Evolutionary conservation across 1,140 invertebrate genomes (phyloP).

Genomic region (Drosophila tristis): DNA sequence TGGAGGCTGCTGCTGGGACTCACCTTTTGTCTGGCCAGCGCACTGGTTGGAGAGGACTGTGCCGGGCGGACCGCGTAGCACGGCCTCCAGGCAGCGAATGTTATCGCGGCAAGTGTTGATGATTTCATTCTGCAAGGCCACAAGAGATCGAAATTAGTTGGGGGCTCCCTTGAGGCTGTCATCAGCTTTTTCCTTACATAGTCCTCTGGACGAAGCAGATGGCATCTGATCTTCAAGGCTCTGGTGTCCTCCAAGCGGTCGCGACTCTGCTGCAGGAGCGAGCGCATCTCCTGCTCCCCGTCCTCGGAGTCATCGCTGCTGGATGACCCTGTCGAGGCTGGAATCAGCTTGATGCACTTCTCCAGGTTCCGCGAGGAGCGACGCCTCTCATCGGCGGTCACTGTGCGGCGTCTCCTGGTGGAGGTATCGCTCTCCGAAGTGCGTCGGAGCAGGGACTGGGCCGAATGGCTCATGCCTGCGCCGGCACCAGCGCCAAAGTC

Average conservation of each 20-base stretch:
- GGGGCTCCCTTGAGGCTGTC: no score
- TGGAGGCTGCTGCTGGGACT: constrained; percentile 62
- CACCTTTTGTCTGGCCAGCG: constrained; percentile 81
- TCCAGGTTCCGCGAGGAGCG: constrained; percentile 79
- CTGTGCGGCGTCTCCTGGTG: constrained; percentile 71
- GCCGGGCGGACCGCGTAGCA: constrained; percentile 84
- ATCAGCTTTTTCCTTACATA: constrained; percentile 68
- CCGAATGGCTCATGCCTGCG: constrained; percentile 72
- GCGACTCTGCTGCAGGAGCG: constrained; percentile 71
- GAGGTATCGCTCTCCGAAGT: constrained; percentile 83
- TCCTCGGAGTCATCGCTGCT: constrained; percentile 75
- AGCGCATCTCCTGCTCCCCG: constrained; percentile 82
- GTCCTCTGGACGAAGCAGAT: constrained; percentile 80
- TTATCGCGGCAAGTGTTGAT: constrained; percentile 91
- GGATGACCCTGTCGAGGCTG: constrained; percentile 66
- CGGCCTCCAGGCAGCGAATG: constrained; percentile 87
- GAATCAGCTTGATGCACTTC: constrained; percentile 76
- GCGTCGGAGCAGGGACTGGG: constrained; percentile 71
- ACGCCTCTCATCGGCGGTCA: constrained; percentile 73
- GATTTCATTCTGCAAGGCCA: constrained; percentile 88
- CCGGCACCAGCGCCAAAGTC: constrained; percentile 58
- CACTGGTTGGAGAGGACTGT: constrained; percentile 76
- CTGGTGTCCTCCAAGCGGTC: constrained; percentile 77
- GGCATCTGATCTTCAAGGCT: constrained; percentile 80
- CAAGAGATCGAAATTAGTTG: constrained; percentile 6